A percentile compares a stretch with the other conserved stretches of the same genome.
Conservation (phyloP, 2,797 vertebrate species). For the Botia almorhae region DNA sequence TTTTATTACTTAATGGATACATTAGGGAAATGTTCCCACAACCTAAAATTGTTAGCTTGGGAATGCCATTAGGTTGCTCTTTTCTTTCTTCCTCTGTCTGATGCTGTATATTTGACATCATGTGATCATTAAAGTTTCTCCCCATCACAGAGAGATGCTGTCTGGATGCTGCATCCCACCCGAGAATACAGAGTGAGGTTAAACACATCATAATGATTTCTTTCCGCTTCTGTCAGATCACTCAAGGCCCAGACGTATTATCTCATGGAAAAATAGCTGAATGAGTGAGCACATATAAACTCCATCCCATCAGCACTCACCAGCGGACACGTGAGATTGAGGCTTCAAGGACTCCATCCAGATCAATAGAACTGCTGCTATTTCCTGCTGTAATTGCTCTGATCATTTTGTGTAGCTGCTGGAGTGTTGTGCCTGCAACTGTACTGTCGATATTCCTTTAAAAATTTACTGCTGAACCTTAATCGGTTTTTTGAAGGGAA, state of each 20-base stretch:
- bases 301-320: not conserved
- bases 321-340: not conserved
- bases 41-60: too few relatives aligned
- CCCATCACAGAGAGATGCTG: not conserved
- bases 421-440: constrained; percentile 21
- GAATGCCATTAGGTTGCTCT: not conserved
- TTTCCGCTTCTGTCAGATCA: constrained; percentile 29
- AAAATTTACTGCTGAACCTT: not conserved
- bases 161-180: not conserved
- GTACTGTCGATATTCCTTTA: constrained; percentile 7
- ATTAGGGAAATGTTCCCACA: too few relatives aligned
- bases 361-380: constrained; percentile 34
- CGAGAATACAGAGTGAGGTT: not conserved
- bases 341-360: constrained; percentile 18
- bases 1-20: too few relatives aligned
- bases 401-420: not conserved
- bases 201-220: constrained; percentile 1
- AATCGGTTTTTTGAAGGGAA: not conserved
- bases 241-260: constrained; percentile 1
- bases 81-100: not conserved
- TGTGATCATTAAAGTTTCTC: constrained; percentile 1
- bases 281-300: constrained; percentile 3
- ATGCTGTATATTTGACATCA: constrained; percentile 23
- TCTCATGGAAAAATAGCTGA: constrained; percentile 16
- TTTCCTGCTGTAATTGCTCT: constrained; percentile 29